Evolutionary conservation across 2,797 vertebrate species (phyloP), one percentile per base, ranked within the genome.

Genomic region (Lateolabrax maculatus): DNA sequence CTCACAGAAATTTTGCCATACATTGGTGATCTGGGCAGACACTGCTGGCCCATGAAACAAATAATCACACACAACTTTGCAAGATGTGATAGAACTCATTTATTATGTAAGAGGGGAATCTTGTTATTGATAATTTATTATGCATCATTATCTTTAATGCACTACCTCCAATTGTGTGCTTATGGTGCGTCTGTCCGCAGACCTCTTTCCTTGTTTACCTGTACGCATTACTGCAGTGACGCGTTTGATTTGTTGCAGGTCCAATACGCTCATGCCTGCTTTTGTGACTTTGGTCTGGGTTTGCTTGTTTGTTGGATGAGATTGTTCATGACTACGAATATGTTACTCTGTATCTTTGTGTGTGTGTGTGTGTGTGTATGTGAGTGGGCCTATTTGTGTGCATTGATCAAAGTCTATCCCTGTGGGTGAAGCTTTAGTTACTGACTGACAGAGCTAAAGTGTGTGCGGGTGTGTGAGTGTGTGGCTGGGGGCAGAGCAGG

Each of bases 371-470:
- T 64, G 46, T 66, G 56, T 79, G 37, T 64, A 64, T 36, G 53
- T 0, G 75, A 71, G 75, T 73, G 46, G 48, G 39, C 25, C 34
- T 77, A 27, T 84, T 73, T 85, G 72, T 74, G 62, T 41, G 71
- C 63, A 89, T 71, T 79, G 90, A 92, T 91, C 90, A 94, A 94
- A 94, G 93, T 94, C 90, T 92, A 49, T 62, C 68, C 81, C 85
- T 44, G 39, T 79, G 79, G 62, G 76, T 65, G 61, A 48, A 78
- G 75, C 71, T 71, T 87, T 85, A 71, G 90, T 90, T 90, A 92
- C 83, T 92, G 73, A 90, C 62, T 93, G 87, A 89, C 90, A 88
- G 81, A 86, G 41, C 21, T 52, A 2, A 37, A 67, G 55, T 77
- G 63, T 55, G 34, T 44, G 27, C 69, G 46, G 55, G 56, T 49